Base-by-base conservation (phyloP, 2,113 vertebrate species). In the Zapus hudsonius region DNA sequence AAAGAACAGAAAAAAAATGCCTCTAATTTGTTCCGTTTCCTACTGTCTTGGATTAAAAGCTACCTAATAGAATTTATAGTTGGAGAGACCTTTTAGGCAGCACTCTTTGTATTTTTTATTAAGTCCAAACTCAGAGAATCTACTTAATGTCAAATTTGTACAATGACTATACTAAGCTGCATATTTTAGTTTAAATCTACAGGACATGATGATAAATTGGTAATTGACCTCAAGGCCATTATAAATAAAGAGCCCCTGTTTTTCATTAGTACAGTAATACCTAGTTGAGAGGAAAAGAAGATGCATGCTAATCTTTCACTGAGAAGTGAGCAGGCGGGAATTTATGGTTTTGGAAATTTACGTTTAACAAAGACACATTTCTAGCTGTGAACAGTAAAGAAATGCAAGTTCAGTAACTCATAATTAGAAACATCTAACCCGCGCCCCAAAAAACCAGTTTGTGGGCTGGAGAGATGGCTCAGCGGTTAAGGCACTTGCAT, bases 131-230 rank as follows among this genome's bases (percentile, higher is more conserved):
- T 98, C 97, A 92, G 96, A 98, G 98, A 98, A 98, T 98, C 98
- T 98, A 98, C 96, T 98, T 98, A 98, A 98, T 98, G 98, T 98
- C 98, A 98, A 97, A 98, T 98, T 97, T 96, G 91, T 97, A 96
- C 97, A 97, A 97, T 97, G 97, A 97, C 97, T 98, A 98, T 97
- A 97, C 96, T 98, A 95, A 96, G 97, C 97, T 97, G 97, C 97
- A 92, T 97, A 98, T 98, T 98, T 98, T 97, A 97, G 98, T 98
- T 97, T 97, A 98, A 97, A 98, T 98, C 97, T 98, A 94, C 96
- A 97, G 97, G 98, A 98, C 98, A 98, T 96, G 97, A 98, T 98
- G 98, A 99, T 98, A 98, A 98, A 99, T 99, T 98, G 98, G 98
- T 98, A 98, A 98, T 98, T 98, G 98, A 98, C 98, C 99, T 89